phyloP scores from a whole-genome alignment of 2,888 invertebrate genomes.

The Cosmia pyralina region DNA sequence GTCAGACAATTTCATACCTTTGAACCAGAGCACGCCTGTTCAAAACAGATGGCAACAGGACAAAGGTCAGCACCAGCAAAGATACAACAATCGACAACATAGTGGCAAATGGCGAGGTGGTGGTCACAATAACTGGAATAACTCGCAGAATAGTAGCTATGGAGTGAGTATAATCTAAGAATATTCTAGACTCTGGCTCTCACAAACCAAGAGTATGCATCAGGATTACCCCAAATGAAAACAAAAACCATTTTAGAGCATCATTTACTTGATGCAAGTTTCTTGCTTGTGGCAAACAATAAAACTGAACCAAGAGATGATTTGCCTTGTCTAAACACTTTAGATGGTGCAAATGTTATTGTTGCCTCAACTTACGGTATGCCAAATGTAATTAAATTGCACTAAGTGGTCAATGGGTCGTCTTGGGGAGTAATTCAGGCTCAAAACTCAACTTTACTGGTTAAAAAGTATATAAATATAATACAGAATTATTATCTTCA shows the following conservation, averaged over 20 bases:
- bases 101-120: constrained; percentile 72
- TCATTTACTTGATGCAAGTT: too few relatives aligned
- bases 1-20: constrained; percentile 85
- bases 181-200: background rate
- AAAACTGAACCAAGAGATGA: background rate
- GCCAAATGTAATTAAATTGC: background rate
- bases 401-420: too few relatives aligned
- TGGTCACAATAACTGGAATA: constrained; percentile 75
- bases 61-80: constrained; percentile 71
- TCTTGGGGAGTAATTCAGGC: too few relatives aligned
- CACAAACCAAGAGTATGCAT: background rate
- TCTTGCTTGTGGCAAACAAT: background rate
- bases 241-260: background rate
- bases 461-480: too few relatives aligned
- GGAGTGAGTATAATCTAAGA: constrained; percentile 72
- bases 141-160: constrained; percentile 77
- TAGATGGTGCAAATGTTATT: too few relatives aligned
- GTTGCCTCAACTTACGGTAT: too few relatives aligned
- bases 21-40: constrained; percentile 85
- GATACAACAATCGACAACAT: constrained; percentile 68
- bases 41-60: constrained; percentile 76
- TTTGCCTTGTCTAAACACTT: too few relatives aligned
- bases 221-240: background rate
- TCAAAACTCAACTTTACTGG: too few relatives aligned
- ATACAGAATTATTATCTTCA: background rate